These are phyloP conservation scores for Cheilosia variabilis DNA, from an alignment of 2,888 invertebrate genomes.

Conservation along the genomic window DNA sequence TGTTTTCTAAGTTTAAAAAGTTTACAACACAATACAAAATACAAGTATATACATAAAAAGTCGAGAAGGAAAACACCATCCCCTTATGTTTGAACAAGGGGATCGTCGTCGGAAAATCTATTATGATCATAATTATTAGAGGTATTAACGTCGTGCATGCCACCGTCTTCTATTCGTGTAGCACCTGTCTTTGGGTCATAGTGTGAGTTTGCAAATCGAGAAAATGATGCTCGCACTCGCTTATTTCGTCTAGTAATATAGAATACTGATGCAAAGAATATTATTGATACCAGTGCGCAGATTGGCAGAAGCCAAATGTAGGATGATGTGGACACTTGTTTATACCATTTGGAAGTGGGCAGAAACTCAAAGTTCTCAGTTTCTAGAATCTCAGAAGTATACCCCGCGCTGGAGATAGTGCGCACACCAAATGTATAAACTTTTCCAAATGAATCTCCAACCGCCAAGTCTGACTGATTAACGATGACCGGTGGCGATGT, in stretches of 20 bases:
- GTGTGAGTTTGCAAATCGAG: slow-evolving; percentile 92
- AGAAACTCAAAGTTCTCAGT: slow-evolving; percentile 77
- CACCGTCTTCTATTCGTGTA: slow-evolving; percentile 91
- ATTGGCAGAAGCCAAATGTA: slow-evolving; percentile 59
- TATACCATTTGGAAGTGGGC: slow-evolving; percentile 76
- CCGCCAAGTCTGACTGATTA: slow-evolving; percentile 81
- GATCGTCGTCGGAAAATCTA: slow-evolving; percentile 96
- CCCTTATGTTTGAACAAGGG: slow-evolving; percentile 86
- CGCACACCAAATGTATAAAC: slow-evolving; percentile 88
- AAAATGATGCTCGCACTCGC: slow-evolving; percentile 90
- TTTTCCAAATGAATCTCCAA: slow-evolving; percentile 84
- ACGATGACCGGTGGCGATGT: slow-evolving; percentile 84
- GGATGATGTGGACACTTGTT: slow-evolving; percentile 53
- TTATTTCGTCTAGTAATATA: slow-evolving; percentile 89
- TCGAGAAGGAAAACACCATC: slow-evolving; percentile 9
- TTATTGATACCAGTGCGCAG: slow-evolving; percentile 85
- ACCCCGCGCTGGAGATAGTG: slow-evolving; percentile 84
- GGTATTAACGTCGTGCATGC: slow-evolving; percentile 89
- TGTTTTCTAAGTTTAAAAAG: slow-evolving; percentile 64
- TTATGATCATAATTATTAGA: slow-evolving; percentile 94
- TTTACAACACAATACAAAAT: slow-evolving; percentile 70
- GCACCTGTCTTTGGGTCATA: slow-evolving; percentile 94
- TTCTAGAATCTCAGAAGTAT: slow-evolving; percentile 76
- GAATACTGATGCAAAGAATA: slow-evolving; percentile 85
- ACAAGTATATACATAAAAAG: slow-evolving; percentile 51